Evolutionary conservation across 2,888 invertebrate genomes (phyloP).

Genomic region (Perithous albicinctus): DNA sequence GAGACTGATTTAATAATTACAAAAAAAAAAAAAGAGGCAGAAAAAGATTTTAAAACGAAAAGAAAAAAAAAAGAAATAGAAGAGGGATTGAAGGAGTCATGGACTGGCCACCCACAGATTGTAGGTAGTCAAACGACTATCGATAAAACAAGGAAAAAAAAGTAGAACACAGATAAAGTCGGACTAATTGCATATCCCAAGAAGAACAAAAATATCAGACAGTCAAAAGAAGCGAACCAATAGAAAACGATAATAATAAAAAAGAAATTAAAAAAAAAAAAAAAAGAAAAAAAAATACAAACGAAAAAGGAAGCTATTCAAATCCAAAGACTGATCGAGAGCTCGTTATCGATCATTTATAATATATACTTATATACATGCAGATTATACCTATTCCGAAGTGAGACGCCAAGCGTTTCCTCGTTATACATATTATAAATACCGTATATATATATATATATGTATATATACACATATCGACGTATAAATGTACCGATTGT

Average conservation of each 20-base stretch:
- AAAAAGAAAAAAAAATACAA: no score
- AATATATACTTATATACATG: conserved; percentile 41
- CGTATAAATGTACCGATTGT: conserved; percentile 17
- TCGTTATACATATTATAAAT: conserved; percentile 20
- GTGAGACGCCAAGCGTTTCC: conserved; percentile 32
- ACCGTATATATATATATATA: conserved; percentile 43
- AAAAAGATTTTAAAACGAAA: not conserved
- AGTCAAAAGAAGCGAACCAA: conserved; percentile 9
- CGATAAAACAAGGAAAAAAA: not conserved
- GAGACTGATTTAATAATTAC: conserved; percentile 40
- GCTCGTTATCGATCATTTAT: conserved; percentile 45
- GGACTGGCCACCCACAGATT: conserved; percentile 39
- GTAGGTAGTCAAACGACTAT: conserved; percentile 39
- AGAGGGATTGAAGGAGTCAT: conserved; percentile 24
- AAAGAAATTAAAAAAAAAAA: no score
- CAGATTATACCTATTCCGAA: not conserved
- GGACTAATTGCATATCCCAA: conserved; percentile 46
- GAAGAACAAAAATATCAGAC: conserved; percentile 14
- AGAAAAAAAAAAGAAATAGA: conserved; percentile 6
- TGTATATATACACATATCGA: conserved; percentile 59
- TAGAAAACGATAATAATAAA: conserved; percentile 33
- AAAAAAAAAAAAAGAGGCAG: not conserved
- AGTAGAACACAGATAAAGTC: not conserved
- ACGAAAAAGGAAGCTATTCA: conserved; percentile 41
- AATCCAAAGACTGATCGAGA: conserved; percentile 65